Conservation (phyloP, 2,888 invertebrate species). For the Tetramorium bicarinatum region DNA sequence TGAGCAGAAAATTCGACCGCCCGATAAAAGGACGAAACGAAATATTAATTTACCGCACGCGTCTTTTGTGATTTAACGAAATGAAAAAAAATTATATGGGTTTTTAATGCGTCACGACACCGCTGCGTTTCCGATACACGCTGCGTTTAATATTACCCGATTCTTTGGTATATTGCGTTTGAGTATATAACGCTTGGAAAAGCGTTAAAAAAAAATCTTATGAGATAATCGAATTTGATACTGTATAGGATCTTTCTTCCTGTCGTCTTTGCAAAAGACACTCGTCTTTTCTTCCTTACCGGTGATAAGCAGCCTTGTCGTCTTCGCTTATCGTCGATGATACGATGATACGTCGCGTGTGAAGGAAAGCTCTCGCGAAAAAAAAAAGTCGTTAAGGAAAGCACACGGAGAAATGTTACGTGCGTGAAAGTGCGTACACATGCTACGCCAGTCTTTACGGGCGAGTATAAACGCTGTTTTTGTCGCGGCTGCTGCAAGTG, state of each 20-base stretch:
- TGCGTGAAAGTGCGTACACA: not conserved
- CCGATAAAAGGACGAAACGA: conserved; percentile 11
- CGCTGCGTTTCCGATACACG: not conserved
- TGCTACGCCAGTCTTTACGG: conserved; percentile 23
- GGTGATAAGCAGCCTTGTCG: not conserved
- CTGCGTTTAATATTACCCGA: conserved; percentile 7
- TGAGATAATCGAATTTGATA: not conserved
- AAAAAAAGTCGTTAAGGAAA: conserved; percentile 15
- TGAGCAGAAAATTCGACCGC: conserved; percentile 17
- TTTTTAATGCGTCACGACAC: not conserved
- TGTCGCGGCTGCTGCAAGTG: conserved; percentile 40
- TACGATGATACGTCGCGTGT: not conserved
- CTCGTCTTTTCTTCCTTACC: not conserved
- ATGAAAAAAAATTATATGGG: conserved; percentile 30
- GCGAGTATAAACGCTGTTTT: conserved; percentile 45
- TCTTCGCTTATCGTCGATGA: not conserved
- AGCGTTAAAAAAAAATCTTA: not conserved
- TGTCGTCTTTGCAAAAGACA: not conserved
- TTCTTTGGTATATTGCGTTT: not conserved
- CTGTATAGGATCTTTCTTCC: not conserved
- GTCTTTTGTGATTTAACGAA: conserved; percentile 27
- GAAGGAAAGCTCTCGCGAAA: not conserved
- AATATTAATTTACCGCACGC: conserved; percentile 39
- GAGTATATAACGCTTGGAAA: not conserved
- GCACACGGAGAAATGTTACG: not conserved